Conservation (phyloP, 2,113 vertebrate species). For the Salvelinus fontinalis region DNA sequence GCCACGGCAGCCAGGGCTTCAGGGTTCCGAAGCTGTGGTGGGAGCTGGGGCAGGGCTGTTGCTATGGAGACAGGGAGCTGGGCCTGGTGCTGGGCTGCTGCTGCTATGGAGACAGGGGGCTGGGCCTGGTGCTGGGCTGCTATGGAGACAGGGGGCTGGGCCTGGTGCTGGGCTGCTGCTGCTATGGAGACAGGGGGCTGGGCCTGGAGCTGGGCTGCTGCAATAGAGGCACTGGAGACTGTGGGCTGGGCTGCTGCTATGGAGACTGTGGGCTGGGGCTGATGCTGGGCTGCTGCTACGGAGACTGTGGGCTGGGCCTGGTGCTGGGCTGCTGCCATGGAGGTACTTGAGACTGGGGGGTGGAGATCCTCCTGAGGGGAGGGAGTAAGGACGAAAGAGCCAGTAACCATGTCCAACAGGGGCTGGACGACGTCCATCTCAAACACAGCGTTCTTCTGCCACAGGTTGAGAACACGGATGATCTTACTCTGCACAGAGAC, state of each 20-base stretch:
- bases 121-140: slow-evolving; percentile 59
- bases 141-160: slow-evolving; percentile 81
- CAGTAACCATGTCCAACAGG: slow-evolving; percentile 95
- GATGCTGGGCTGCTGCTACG: slow-evolving; percentile 62
- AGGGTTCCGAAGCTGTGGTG: slow-evolving; percentile 83
- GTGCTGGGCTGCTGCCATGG: slow-evolving; percentile 10
- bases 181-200: slow-evolving; percentile 74
- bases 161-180: slow-evolving; percentile 55
- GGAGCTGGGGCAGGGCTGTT: slow-evolving; percentile 76
- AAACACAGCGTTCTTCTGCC: slow-evolving; percentile 99
- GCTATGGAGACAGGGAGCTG: slow-evolving; percentile 74
- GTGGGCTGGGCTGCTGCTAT: slow-evolving; percentile 69
- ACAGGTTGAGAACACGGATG: slow-evolving; percentile 95
- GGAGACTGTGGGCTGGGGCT: slow-evolving; percentile 81
- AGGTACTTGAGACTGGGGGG: too few relatives aligned
- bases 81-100: slow-evolving; percentile 49
- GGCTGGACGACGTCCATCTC: slow-evolving; percentile 97
- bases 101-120: too few relatives aligned
- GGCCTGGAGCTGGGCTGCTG: slow-evolving; percentile 49
- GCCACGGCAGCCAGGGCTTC: slow-evolving; percentile 97
- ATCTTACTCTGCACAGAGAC: slow-evolving; percentile 87
- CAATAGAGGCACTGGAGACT: rapidly evolving
- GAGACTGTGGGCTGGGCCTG: slow-evolving; percentile 14
- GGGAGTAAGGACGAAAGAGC: slow-evolving; percentile 63
- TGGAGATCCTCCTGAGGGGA: slow-evolving; percentile 74